Percentiles rank a stretch among this genome's conserved stretches.
These are phyloP conservation scores for Eulemur coronatus DNA, from an alignment of 2,797 vertebrate genomes.

Conservation along the genomic window DNA sequence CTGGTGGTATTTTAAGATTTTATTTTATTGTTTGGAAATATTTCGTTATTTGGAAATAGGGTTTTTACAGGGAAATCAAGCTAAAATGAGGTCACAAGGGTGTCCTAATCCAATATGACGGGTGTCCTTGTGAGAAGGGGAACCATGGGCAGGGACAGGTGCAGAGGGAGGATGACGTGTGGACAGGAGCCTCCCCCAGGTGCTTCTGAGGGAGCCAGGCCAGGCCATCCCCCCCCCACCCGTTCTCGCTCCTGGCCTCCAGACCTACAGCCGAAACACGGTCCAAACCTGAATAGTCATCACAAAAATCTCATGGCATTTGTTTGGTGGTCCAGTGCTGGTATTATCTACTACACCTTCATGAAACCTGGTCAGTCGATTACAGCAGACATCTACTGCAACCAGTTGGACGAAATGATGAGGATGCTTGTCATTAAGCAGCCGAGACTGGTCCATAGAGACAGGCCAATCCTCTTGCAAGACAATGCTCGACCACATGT, in stretches of 20 bases:
- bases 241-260: background rate
- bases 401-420: too few species aligned
- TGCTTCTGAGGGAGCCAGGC: background rate
- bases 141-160: background rate
- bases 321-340: too few species aligned
- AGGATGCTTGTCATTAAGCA: too few species aligned
- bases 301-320: too few species aligned
- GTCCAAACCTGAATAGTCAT: too few species aligned
- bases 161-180: background rate
- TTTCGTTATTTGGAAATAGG: background rate
- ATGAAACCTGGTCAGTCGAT: too few species aligned
- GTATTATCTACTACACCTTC: too few species aligned
- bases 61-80: background rate
- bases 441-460: too few species aligned
- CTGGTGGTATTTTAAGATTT: background rate
- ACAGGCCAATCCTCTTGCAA: too few species aligned
- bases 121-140: background rate
- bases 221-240: background rate
- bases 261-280: background rate
- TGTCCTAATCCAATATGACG: background rate
- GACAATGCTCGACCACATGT: too few species aligned
- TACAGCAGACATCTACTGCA: too few species aligned
- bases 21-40: background rate
- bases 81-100: background rate
- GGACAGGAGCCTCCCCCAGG: background rate